Evolutionary conservation across 2,113 vertebrate genomes (phyloP), one percentile per base, ranked within the genome.

Genomic region (Engystomops pustulosus): DNA sequence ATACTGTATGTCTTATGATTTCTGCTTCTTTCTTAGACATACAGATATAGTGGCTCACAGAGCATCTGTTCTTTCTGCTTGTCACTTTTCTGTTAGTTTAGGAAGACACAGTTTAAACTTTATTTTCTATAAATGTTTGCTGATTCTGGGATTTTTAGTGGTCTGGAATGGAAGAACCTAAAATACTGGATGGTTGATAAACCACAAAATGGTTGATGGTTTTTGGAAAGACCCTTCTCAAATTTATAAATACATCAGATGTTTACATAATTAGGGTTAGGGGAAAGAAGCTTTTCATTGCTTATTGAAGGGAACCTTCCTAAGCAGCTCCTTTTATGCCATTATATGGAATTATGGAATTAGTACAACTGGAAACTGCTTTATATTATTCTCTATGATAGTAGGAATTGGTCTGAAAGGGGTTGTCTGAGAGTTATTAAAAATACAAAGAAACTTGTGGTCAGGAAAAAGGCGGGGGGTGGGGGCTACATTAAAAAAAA

Each of bases 1-100:
- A 87, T 88, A 86, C 88, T 87, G 88, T 88, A 87, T 88, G 82
- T 90, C 91, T 88, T 86, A 86, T 93, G 90, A 90, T 90, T 86
- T 75, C 53, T 55, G 68, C 30, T 18, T 20, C 51, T 36, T 67
- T 18, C 55, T 81, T 47, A 71, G 80, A 53, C 30, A 80, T 47
- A 9, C 44, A 69, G 45, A 71, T 71, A 25, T 27, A 44, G 49
- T 30, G 30, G 47, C 32, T 23, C 65, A 51, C 15, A 20, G 11
- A 49, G 44, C 15, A 49, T 82, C 80, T 82, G 79, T 55, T 81
- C 20, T 11, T 69, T 67, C 30, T 34, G 25, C 32, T 60, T 72
- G 49, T 58, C 44, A 53, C 45, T 69, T 69, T 80, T n/a, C 69
- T 80, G 32, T 80, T 18, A 15, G 3, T 1, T 74, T 20, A 74